These are phyloP conservation scores for Onthophagus sagittarius DNA, from an alignment of 2,888 invertebrate genomes.

Conservation along the genomic window DNA sequence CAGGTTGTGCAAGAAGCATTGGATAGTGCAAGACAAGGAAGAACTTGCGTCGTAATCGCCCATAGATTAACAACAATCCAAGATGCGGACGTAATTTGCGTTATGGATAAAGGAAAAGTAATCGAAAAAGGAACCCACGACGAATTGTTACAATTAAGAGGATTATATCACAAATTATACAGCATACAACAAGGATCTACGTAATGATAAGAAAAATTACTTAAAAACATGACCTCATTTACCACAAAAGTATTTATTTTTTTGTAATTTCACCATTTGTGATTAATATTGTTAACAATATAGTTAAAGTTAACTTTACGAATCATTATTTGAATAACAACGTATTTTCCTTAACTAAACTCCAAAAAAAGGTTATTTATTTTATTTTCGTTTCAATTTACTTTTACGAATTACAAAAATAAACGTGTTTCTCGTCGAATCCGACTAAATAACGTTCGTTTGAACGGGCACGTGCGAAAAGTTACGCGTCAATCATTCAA, in stretches of 20 bases:
- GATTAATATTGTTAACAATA: background rate
- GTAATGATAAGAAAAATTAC: background rate
- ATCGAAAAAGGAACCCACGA: conserved; percentile 69
- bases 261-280: background rate
- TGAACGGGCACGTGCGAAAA: background rate
- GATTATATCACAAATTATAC: conserved; percentile 59
- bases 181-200: conserved; percentile 40
- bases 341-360: background rate
- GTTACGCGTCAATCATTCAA: background rate
- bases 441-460: background rate
- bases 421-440: background rate
- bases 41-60: conserved; percentile 83
- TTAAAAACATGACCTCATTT: background rate
- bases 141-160: conserved; percentile 60
- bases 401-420: background rate
- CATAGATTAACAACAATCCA: conserved; percentile 81
- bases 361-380: background rate
- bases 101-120: conserved; percentile 64
- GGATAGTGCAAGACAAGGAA: conserved; percentile 73
- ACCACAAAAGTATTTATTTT: background rate
- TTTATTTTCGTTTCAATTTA: background rate
- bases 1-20: conserved; percentile 83
- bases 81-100: conserved; percentile 75
- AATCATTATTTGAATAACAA: background rate
- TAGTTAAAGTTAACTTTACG: too few relatives aligned